A percentile compares a stretch with the other conserved stretches of the same genome.
Conservation (phyloP, 1,140 invertebrate species). For the Doryteuthis pealeii region DNA sequence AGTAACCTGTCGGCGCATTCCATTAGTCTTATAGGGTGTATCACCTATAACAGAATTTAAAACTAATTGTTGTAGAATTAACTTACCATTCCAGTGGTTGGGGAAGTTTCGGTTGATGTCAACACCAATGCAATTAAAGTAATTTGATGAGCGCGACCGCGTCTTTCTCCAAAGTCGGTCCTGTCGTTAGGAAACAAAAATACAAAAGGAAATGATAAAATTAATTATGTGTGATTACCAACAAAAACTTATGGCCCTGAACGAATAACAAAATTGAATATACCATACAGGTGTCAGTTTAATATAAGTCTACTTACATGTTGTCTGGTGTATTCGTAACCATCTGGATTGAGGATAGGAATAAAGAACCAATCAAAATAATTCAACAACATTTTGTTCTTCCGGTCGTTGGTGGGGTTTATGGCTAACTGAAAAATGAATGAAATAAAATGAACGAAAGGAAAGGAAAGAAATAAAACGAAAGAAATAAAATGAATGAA, state of each 20-base stretch:
- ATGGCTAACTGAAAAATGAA: constrained; percentile 32
- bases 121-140: constrained; percentile 39
- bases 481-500: not conserved
- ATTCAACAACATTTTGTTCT: constrained; percentile 41
- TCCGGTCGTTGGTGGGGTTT: constrained; percentile 32
- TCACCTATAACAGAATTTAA: no score
- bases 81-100: constrained; percentile 44
- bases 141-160: constrained; percentile 16
- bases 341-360: constrained; percentile 63
- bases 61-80: no score
- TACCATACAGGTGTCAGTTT: no score
- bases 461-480: no score
- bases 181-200: constrained; percentile 16
- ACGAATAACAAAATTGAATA: not conserved
- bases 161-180: constrained; percentile 52
- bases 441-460: no score
- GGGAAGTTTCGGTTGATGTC: constrained; percentile 55
- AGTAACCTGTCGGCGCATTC: no score
- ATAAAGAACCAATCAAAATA: constrained; percentile 60
- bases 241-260: no score
- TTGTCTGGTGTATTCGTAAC: constrained; percentile 53
- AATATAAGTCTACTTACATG: constrained; percentile 34
- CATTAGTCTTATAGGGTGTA: no score
- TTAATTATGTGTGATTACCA: not conserved
- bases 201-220: not conserved